phyloP scores from a whole-genome alignment of 2,797 vertebrate genomes.

The Oryzias sinensis region DNA sequence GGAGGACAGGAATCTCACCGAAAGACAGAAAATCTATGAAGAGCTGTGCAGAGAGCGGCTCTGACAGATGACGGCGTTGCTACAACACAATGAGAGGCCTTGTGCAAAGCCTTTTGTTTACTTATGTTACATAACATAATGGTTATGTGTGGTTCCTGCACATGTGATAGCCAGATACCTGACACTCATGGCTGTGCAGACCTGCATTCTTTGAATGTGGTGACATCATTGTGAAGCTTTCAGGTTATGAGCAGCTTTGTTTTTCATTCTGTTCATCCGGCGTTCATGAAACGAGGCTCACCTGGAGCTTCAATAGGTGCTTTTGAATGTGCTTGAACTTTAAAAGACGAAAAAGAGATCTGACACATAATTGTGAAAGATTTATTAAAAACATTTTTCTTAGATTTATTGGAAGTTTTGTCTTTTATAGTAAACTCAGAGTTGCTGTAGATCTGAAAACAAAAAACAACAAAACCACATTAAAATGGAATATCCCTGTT shows the following conservation, averaged over 20 bases:
- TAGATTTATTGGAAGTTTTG: no score
- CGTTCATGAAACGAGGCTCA: constrained; percentile 3
- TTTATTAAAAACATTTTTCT: no score
- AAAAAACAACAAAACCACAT: no score
- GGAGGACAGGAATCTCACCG: not conserved
- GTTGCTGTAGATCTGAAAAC: no score
- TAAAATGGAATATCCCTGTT: no score
- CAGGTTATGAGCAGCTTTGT: not conserved
- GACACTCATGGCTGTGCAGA: constrained; percentile 40
- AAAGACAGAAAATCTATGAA: constrained; percentile 16
- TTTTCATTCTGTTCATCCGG: constrained; percentile 8
- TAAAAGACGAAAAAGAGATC: no score
- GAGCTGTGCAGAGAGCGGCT: constrained; percentile 5
- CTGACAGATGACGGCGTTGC: constrained; percentile 29
- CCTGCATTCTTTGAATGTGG: constrained; percentile 30
- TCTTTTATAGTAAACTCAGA: no score
- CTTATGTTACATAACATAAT: constrained; percentile 36
- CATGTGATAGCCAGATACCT: constrained; percentile 32
- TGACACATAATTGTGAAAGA: no score
- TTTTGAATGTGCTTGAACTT: no score
- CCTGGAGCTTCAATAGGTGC: not conserved
- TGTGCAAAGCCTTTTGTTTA: constrained; percentile 49
- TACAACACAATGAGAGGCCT: constrained; percentile 17
- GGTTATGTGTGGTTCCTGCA: constrained; percentile 15
- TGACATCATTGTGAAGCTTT: constrained; percentile 25